Evolutionary conservation across 2,888 invertebrate genomes (phyloP).

Genomic region (Eutolmus rufibarbis): DNA sequence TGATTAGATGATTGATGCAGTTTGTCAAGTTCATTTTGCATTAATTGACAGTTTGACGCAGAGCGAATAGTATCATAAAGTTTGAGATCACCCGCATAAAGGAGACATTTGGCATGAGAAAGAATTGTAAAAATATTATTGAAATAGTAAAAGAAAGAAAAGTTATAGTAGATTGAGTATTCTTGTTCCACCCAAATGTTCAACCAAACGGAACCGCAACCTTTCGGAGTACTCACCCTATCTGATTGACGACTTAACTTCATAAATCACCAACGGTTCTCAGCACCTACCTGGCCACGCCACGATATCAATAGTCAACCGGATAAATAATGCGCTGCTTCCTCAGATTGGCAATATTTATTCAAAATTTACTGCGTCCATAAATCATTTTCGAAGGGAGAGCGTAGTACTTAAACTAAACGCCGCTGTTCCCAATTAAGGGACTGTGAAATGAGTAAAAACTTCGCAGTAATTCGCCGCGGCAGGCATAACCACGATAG

Average conservation of each 20-base stretch:
- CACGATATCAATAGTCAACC: slow-evolving; percentile 37
- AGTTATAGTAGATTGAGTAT: too few relatives aligned
- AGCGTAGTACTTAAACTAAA: slow-evolving; percentile 40
- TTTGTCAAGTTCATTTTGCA: too few relatives aligned
- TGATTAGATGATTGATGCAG: too few relatives aligned
- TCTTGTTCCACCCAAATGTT: background rate
- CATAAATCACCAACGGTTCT: slow-evolving; percentile 18
- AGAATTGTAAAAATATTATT: too few relatives aligned
- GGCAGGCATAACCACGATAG: background rate
- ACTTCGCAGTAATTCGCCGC: background rate
- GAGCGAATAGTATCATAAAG: too few relatives aligned
- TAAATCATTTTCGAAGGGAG: slow-evolving; percentile 42
- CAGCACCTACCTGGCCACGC: background rate
- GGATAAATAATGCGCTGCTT: slow-evolving; percentile 43
- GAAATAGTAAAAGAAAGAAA: too few relatives aligned
- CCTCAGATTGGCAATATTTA: slow-evolving; percentile 46
- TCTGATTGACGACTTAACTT: background rate
- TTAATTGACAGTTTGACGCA: too few relatives aligned
- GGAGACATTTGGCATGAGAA: too few relatives aligned
- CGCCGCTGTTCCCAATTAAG: slow-evolving; percentile 44
- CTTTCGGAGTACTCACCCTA: background rate
- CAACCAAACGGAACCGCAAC: background rate
- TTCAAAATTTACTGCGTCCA: slow-evolving; percentile 46
- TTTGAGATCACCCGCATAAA: too few relatives aligned
- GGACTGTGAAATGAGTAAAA: slow-evolving; percentile 35